These are phyloP conservation scores for Lepidocyrtoides sp. DNA, from an alignment of 2,888 invertebrate genomes.

Conservation along the genomic window DNA sequence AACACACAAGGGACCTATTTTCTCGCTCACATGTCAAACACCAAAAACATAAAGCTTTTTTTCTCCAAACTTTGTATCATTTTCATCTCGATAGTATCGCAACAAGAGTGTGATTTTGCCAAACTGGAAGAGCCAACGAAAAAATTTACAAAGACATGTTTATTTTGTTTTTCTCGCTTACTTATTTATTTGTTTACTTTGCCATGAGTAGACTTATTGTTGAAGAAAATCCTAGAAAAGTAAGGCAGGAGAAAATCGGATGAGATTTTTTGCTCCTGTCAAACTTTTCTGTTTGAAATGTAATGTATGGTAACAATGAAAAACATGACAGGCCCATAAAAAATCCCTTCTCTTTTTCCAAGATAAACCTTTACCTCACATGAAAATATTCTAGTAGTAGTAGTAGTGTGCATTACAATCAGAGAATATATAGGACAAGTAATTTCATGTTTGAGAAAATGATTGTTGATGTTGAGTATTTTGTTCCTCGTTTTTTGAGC, in stretches of 20 bases:
- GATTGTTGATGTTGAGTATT: background rate
- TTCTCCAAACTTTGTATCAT: background rate
- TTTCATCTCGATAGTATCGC: background rate
- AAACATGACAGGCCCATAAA: slow-evolving; percentile 13
- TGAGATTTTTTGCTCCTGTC: background rate
- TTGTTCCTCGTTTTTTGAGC: background rate
- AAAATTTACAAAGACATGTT: too few species aligned
- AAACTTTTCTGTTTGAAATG: background rate
- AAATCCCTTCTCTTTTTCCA: background rate
- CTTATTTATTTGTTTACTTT: background rate
- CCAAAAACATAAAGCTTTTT: slow-evolving; percentile 18
- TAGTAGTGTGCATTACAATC: too few species aligned
- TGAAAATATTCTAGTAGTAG: too few species aligned
- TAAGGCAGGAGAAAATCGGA: background rate
- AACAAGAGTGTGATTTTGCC: background rate
- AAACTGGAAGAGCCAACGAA: background rate
- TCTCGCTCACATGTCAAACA: slow-evolving; percentile 39
- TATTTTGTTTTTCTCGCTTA: background rate
- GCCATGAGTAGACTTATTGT: background rate
- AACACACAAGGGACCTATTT: slow-evolving; percentile 48
- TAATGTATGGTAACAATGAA: background rate
- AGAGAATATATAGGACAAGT: background rate
- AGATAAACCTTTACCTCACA: background rate
- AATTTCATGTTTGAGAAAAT: background rate
- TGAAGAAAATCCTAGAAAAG: background rate